Base-by-base conservation (phyloP, 92 coral and sea anemone genomes). In the Blastomussa wellsi region DNA sequence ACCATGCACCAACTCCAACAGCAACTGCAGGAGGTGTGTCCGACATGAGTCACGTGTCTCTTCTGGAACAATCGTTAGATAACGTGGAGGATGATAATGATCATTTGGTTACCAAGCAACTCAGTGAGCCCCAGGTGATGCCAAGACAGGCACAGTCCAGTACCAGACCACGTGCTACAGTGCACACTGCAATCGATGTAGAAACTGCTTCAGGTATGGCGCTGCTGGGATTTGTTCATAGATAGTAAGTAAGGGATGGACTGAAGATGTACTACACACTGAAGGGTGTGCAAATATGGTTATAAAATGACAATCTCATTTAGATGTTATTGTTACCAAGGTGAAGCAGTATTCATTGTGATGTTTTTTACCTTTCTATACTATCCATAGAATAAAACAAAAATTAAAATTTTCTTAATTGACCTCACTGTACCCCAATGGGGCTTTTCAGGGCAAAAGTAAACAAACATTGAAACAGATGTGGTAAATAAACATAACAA, bases 11-110 rank as follows among this genome's bases (percentile, higher is more conserved):
- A 8, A 76, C 83, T 57, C 84, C 91, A 2, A 38, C 90, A n/a
- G 78, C 88, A 31, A 16, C 90, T 14, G 83, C 65, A 57, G 65
- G 90, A n/a, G 79, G 86, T 51, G 31, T 87, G 64, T 86, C 81
- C 83, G 98, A 97, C 87, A 88, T 89, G 86, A 91, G 99, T 82
- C 94, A 93, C 66, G 95, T 93, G 75, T 97, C 99, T 4, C 89
- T 94, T 31, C 77, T 97, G 78, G 99, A 97, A 77, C 99, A 97
- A 38, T 95, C 96, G 0, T 83, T 92, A 49, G 98, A 95, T 72
- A 92, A 93, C 82, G 91, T 90, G 20, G 99, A 97, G 29, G 98
- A 92, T 48, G 87, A 89, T 38, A 92, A 93, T 79, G 95, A 92
- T 67, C 93, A 88, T 59, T 59, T 90, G 51, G 89, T 88, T 26